Percentiles rank a stretch among this genome's conserved stretches.
phyloP scores from a whole-genome alignment of 2,113 vertebrate genomes.

The Lycocorax pyrrhopterus region DNA sequence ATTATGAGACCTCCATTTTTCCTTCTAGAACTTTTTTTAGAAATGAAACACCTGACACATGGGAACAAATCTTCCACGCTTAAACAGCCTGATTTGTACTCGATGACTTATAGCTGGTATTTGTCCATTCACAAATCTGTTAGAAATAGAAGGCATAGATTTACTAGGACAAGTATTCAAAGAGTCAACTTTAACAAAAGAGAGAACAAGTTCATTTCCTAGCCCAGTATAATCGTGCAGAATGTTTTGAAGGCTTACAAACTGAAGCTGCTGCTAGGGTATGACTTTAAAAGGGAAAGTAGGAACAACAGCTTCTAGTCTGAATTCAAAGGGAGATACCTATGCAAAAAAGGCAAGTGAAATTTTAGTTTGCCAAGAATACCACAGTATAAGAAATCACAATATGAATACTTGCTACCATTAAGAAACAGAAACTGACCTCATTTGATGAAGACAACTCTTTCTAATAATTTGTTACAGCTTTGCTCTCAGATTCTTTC shows the following conservation, averaged over 20 bases:
- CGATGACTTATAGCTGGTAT: not conserved
- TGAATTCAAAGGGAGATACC: not conserved
- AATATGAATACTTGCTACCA: not conserved
- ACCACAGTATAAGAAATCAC: not conserved
- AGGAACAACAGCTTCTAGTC: not conserved
- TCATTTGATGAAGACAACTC: not conserved
- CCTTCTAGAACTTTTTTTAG: not conserved
- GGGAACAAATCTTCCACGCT: not conserved
- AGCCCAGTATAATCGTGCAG: not conserved
- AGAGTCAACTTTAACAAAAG: not conserved
- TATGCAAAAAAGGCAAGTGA: not conserved
- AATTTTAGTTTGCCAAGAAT: not conserved
- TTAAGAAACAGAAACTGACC: not conserved
- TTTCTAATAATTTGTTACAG: not conserved
- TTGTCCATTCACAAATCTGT: not conserved
- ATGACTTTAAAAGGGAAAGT: not conserved
- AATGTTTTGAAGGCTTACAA: not conserved
- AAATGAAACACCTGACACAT: not conserved
- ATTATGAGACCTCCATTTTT: not conserved
- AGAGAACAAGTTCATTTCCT: not conserved
- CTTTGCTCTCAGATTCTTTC: not conserved
- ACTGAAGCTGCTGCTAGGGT: not conserved
- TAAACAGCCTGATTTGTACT: not conserved
- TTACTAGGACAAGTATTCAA: not conserved
- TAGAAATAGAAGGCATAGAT: not conserved